Conservation (phyloP, 2,113 vertebrate species). For the Cathartes aura region DNA sequence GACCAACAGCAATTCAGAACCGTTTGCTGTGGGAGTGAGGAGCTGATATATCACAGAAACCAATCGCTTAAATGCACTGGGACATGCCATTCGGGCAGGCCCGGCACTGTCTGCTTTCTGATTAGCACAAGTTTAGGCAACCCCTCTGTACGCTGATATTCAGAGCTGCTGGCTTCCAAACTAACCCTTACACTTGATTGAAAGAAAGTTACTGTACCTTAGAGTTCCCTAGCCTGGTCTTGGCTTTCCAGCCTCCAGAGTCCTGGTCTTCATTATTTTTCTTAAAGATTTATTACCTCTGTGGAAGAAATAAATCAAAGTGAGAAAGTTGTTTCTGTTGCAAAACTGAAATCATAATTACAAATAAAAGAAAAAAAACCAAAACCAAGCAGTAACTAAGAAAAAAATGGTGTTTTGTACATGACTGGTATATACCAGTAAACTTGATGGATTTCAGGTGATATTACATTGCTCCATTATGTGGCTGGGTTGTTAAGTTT, state of each 20-base stretch:
- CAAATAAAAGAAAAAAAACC: not conserved
- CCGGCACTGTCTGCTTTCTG: not conserved
- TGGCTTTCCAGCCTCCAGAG: not conserved
- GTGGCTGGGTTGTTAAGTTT: not conserved
- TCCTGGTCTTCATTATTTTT: not conserved
- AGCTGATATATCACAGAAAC: not conserved
- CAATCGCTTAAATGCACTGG: not conserved
- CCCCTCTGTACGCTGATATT: not conserved
- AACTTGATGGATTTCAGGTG: not conserved
- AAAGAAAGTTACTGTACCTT: not conserved
- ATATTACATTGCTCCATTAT: not conserved
- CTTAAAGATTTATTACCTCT: not conserved
- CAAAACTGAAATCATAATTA: not conserved
- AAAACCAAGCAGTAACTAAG: not conserved
- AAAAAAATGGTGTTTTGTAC: not conserved
- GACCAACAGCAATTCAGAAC: not conserved
- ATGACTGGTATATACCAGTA: not conserved
- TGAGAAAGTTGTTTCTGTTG: not conserved
- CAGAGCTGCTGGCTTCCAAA: not conserved
- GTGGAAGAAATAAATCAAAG: not conserved
- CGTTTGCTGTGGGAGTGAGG: not conserved
- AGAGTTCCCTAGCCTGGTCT: not conserved
- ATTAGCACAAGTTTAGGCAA: not conserved
- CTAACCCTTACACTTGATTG: not conserved
- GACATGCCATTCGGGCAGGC: not conserved